Evolutionary conservation across 2,888 invertebrate species (phyloP), one percentile per base, ranked within the genome.

Genomic region (Chymomyza procnemis): DNA sequence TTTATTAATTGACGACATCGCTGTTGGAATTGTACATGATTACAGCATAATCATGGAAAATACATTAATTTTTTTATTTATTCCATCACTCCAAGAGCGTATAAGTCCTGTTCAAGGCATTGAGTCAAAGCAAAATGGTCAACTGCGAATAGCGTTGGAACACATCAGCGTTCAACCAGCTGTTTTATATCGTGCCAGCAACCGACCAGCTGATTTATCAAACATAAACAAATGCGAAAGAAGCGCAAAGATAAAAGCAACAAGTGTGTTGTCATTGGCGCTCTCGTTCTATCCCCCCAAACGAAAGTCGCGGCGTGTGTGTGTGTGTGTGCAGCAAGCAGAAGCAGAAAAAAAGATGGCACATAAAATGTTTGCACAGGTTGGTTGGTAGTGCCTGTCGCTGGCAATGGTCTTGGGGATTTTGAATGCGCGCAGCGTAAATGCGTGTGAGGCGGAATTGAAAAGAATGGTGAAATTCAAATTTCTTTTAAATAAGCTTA

Each of bases 401-500:
- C 47, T 47, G 14, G 5, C n/a, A 4, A 47, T 47, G 47, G 14
- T 47, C 16, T 47, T n/a, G n/a, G n/a, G n/a, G n/a, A 4, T 8
- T 47, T 14, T 47, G 14, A 16, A n/a, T 47, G n/a, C 48, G 19
- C 50, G 22, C 21, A 46, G 19, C 21, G 30, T 12, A 69, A 41
- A 64, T 48, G 55, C 41, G 46, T 21, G 46, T 56, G 73, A 68
- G 66, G 71, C 71, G 69, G 66, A 61, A 64, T 52, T 57, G 57
- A 14, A 63, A 62, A 77, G 65, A 79, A 86, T 86, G 74, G 85
- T 82, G 82, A 82, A 86, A 82, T 82, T 84, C 79, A 26, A 68
- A 64, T 69, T 63, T 58, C 22, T 21, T 61, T 69, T 59, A 57
- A 61, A 30, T 62, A 70, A 65, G 47, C 57, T 18, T 14, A 22